phyloP scores from a whole-genome alignment of 2,797 vertebrate genomes.

The Mus minutoides region DNA sequence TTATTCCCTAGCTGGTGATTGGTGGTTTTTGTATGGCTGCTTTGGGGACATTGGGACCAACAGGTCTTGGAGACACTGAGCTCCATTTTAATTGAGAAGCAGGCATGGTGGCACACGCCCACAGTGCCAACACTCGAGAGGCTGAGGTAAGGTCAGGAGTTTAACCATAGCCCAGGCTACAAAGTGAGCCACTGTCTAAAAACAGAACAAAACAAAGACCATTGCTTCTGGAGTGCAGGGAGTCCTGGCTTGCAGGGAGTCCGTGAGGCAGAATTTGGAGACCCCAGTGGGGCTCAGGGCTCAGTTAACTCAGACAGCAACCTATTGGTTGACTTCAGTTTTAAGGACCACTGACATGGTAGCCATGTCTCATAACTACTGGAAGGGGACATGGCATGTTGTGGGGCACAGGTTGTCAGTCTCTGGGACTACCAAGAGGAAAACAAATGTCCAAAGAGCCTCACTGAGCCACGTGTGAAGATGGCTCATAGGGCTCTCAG shows the following conservation, averaged over 20 bases:
- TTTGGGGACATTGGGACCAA: background rate
- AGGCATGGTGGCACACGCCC: background rate
- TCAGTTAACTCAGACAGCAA: background rate
- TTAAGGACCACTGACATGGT: background rate
- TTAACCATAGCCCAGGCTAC: background rate
- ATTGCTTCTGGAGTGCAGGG: background rate
- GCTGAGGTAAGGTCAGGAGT: background rate
- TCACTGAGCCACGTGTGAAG: background rate
- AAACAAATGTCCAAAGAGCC: background rate
- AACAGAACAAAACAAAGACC: background rate
- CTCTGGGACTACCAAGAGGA: background rate
- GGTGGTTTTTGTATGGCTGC: background rate
- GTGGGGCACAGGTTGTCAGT: background rate
- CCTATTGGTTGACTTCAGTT: background rate
- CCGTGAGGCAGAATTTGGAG: background rate
- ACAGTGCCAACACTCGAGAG: background rate
- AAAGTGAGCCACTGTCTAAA: background rate
- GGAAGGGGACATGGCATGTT: background rate
- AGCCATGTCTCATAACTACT: background rate
- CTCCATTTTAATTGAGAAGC: background rate
- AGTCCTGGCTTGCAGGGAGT: background rate
- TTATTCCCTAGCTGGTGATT: background rate
- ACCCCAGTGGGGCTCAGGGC: background rate
- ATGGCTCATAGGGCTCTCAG: background rate
- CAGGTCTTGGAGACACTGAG: background rate